Base-by-base conservation (phyloP, 2,888 invertebrate genomes). In the Unio pictorum region DNA sequence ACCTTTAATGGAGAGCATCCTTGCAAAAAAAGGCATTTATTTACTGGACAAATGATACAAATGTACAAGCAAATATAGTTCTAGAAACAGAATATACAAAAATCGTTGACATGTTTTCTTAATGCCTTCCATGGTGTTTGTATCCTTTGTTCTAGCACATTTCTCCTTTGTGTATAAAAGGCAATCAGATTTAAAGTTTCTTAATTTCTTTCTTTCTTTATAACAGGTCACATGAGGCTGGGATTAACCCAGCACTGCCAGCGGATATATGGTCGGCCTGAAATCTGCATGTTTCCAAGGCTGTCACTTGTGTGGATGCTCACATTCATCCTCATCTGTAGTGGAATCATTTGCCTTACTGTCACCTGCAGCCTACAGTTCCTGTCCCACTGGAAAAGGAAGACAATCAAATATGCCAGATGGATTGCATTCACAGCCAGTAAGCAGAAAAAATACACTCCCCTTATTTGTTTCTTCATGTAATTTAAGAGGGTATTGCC, bases 351-450 rank as follows among this genome's bases (percentile, higher is more conserved):
- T 11, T 84, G 85, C 77, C 75, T 84, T 15, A 83, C 82, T 11
- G 66, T 78, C 15, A 83, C 84, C 34, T 81, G 81, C 59, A 68
- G 80, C 15, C 69, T 84, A 18, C 81, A 83, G 28, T 67, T 85
- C 30, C 59, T 81, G 26, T 85, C 85, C 8, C 82, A 83, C 30
- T 85, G 85, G 85, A 78, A 76, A 34, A 73, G 79, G n/a, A 71
- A 76, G 28, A 79, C 81, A 1, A 79, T 81, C 68, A 84, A 81
- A 71, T 80, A 83, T 74, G 81, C 84, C n/a, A 69, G 82, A 62
- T 84, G 85, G 85, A 76, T 85, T 54, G 84, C 83, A 66, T 81
- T 85, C 71, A 75, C 81, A 69, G 85, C 82, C 55, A 85, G 85
- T 84, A 80, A 78, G 85, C 77, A 45, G 45, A 3, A 45, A 45